Percentiles rank a stretch among this genome's conserved stretches.
Conservation (phyloP, 2,888 invertebrate species). For the Calliphora vomitoria region DNA sequence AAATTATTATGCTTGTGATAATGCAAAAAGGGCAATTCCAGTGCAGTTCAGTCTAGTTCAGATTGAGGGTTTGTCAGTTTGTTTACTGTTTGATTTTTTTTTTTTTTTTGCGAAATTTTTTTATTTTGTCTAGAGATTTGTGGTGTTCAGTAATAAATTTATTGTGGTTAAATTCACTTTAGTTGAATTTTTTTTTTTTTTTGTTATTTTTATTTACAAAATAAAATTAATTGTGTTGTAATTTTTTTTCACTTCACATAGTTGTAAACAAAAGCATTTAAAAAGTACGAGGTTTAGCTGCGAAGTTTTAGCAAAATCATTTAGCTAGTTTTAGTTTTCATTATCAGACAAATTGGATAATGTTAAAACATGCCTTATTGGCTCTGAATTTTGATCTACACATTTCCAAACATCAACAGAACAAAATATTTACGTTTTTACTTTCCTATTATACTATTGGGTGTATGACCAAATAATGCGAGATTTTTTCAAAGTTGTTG, state of each 20-base stretch:
- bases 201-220: neutral
- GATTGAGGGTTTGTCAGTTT: neutral
- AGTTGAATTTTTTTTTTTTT: neutral
- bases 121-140: slow-evolving; percentile 44
- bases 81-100: slow-evolving; percentile 8
- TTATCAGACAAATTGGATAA: no score
- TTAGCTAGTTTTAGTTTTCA: no score
- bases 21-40: slow-evolving; percentile 12
- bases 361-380: no score
- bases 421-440: no score
- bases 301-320: no score
- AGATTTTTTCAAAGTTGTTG: no score
- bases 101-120: slow-evolving; percentile 6
- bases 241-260: neutral
- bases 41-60: neutral
- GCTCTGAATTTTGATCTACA: no score
- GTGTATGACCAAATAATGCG: no score
- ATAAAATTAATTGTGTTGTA: slow-evolving; percentile 21
- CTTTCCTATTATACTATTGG: no score
- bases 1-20: slow-evolving; percentile 47
- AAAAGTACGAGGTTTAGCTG: no score
- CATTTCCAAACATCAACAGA: no score
- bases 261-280: neutral
- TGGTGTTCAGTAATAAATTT: slow-evolving; percentile 53
- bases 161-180: slow-evolving; percentile 50